These are phyloP conservation scores for Neodiprion fabricii DNA, from an alignment of 1,140 invertebrate genomes.

Conservation along the genomic window DNA sequence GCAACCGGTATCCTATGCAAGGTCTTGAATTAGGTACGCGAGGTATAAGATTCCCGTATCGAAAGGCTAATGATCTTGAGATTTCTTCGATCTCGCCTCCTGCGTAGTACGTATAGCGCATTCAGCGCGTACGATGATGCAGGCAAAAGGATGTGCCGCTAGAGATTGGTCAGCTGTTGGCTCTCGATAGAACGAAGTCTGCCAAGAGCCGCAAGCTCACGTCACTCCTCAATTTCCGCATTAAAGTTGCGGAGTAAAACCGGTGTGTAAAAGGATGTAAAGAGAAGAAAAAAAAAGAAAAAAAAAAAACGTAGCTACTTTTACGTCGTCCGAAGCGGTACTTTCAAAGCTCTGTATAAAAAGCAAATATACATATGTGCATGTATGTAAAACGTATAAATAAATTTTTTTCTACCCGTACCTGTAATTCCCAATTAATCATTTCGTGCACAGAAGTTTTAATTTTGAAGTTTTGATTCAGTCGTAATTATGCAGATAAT, in stretches of 20 bases:
- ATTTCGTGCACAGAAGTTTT: too few species aligned
- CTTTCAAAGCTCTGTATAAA: not conserved
- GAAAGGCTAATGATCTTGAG: constrained; percentile 1
- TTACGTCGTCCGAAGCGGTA: not conserved
- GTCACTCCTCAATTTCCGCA: constrained; percentile 1
- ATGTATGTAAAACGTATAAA: too few species aligned
- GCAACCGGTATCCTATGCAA: too few species aligned
- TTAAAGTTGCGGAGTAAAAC: not conserved
- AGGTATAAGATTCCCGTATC: not conserved
- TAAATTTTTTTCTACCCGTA: too few species aligned
- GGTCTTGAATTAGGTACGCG: too few species aligned
- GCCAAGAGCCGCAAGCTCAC: not conserved
- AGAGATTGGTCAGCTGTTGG: not conserved
- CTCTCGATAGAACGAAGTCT: not conserved
- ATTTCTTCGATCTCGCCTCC: not conserved
- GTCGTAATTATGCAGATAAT: too few species aligned
- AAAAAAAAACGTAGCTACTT: too few species aligned
- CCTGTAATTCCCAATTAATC: too few species aligned
- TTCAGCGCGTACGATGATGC: not conserved
- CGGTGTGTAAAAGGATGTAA: not conserved
- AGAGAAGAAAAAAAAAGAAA: not conserved
- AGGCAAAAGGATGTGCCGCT: too few species aligned
- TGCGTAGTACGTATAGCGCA: not conserved
- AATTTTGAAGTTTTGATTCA: too few species aligned
- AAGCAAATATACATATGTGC: too few species aligned